A percentile compares a stretch with the other conserved stretches of the same genome.
These are phyloP conservation scores for Pyrocoelia pectoralis DNA, from an alignment of 2,888 invertebrate species.

Conservation along the genomic window DNA sequence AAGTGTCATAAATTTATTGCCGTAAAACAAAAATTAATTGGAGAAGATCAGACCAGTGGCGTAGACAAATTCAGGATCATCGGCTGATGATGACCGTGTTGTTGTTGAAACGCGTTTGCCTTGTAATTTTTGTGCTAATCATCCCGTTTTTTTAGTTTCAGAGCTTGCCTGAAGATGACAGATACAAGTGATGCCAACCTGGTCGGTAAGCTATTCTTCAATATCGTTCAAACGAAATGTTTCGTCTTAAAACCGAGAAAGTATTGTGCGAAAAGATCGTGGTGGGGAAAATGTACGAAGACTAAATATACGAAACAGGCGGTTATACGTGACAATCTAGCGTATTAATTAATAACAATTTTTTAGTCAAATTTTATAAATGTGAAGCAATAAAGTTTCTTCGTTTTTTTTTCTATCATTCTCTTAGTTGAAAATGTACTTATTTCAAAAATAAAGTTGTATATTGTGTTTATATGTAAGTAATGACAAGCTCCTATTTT, in stretches of 20 bases:
- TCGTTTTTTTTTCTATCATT: neutral
- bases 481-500: neutral
- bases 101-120: too few species aligned
- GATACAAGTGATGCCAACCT: conserved; percentile 86
- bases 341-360: conserved; percentile 63
- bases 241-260: conserved; percentile 84
- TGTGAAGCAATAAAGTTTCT: neutral
- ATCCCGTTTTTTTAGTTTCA: conserved; percentile 74
- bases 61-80: too few species aligned
- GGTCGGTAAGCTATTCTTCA: conserved; percentile 94
- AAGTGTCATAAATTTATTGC: neutral
- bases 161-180: conserved; percentile 89
- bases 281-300: conserved; percentile 84
- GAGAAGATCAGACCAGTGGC: too few species aligned
- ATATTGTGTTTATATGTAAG: conserved; percentile 6
- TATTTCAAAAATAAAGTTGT: neutral
- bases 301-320: conserved; percentile 75
- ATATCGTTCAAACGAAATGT: conserved; percentile 93
- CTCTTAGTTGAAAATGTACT: neutral
- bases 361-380: neutral
- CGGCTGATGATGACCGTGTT: too few species aligned
- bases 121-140: too few species aligned
- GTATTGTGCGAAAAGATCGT: conserved; percentile 77
- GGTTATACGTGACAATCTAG: conserved; percentile 75
- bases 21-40: neutral